Evolutionary conservation across 2,113 vertebrate genomes (phyloP).

Genomic region (Oophaga pumilio): DNA sequence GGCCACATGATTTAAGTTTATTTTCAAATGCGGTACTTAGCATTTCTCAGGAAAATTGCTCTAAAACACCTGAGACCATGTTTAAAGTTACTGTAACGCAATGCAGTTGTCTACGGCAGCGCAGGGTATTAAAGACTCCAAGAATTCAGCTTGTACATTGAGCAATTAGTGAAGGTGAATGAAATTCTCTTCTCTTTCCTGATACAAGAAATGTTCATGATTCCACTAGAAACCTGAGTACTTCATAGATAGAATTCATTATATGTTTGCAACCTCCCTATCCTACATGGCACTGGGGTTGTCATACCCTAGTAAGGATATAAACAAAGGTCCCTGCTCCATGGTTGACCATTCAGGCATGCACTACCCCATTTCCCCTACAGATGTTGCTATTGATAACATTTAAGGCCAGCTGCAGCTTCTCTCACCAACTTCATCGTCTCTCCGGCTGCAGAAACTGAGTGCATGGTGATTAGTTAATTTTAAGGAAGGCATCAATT

Average conservation of each 20-base stretch:
- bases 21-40: constrained; percentile 19
- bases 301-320: no score
- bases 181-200: background rate
- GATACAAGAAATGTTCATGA: background rate
- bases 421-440: no score
- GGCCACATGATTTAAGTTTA: constrained; percentile 29
- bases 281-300: background rate
- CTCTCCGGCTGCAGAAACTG: no score
- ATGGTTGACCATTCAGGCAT: no score
- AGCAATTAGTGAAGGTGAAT: background rate
- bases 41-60: constrained; percentile 32
- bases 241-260: background rate
- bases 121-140: background rate
- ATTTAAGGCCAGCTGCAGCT: no score
- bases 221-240: background rate
- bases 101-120: background rate
- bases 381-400: no score
- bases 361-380: no score
- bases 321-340: no score
- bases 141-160: background rate
- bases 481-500: no score
- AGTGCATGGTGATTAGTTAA: no score
- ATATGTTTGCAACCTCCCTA: background rate
- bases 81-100: background rate
- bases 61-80: constrained; percentile 37